A percentile compares a stretch with the other conserved stretches of the same genome.
These are phyloP conservation scores for Pangasius sanitwongsei DNA, from an alignment of 2,797 vertebrate species.

Conservation along the genomic window DNA sequence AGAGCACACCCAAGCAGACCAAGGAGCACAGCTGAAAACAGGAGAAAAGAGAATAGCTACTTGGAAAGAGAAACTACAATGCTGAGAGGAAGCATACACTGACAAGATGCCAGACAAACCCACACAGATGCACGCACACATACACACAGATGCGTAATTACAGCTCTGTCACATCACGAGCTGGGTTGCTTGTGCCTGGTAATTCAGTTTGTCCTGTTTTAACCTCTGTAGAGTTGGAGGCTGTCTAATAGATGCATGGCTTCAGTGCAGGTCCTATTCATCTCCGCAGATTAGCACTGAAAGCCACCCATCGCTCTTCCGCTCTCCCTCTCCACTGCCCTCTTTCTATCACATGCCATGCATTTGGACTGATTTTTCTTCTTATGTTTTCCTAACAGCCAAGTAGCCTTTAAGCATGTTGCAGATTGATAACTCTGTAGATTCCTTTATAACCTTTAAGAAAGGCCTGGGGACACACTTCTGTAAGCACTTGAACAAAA, in stretches of 20 bases:
- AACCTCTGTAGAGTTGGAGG: constrained; percentile 26
- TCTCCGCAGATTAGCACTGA: constrained; percentile 29
- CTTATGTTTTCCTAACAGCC: not conserved
- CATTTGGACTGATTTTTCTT: not conserved
- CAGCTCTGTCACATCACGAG: constrained; percentile 33
- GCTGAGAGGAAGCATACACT: constrained; percentile 19
- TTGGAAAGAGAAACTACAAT: constrained; percentile 20
- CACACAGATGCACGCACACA: constrained; percentile 30
- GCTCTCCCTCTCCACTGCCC: not conserved
- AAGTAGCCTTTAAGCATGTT: not conserved
- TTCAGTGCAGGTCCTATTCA: constrained; percentile 24
- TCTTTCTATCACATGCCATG: not conserved
- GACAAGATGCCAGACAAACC: constrained; percentile 32
- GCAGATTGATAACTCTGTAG: not conserved
- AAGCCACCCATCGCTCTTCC: constrained; percentile 7
- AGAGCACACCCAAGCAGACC: constrained; percentile 67
- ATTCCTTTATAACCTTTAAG: not conserved
- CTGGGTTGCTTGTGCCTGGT: constrained; percentile 41
- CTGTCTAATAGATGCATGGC: constrained; percentile 46
- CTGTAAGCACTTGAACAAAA: not conserved
- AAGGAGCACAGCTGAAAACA: constrained; percentile 36
- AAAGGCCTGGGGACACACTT: not conserved
- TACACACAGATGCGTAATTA: constrained; percentile 43
- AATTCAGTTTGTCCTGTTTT: constrained; percentile 45
- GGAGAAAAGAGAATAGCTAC: constrained; percentile 25